phyloP scores from a whole-genome alignment of 2,888 invertebrate genomes.

The Cylloceria caligata region DNA sequence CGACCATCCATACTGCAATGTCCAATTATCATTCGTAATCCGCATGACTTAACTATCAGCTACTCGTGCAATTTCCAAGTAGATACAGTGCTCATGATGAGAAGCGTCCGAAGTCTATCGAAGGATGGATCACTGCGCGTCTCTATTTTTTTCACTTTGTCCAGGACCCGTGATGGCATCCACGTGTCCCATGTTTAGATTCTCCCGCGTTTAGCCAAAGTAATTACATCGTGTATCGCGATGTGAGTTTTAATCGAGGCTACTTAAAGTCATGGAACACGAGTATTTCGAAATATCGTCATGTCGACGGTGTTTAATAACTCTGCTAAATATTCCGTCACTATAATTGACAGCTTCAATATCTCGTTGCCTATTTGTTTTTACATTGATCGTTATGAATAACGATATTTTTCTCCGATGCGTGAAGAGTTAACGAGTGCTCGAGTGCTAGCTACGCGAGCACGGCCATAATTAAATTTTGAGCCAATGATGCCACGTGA shows the following conservation, averaged over 20 bases:
- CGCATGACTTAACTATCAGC: not conserved
- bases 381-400: constrained; percentile 1
- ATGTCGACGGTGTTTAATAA: not conserved
- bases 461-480: constrained; percentile 40
- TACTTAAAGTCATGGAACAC: constrained; percentile 5
- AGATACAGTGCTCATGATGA: constrained; percentile 12
- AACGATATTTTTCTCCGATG: constrained; percentile 16
- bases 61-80: constrained; percentile 22
- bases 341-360: constrained; percentile 10
- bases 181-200: constrained; percentile 41
- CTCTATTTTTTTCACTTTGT: constrained; percentile 26
- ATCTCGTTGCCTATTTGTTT: not conserved
- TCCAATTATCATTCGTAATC: constrained; percentile 1
- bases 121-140: not conserved
- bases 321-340: constrained; percentile 24
- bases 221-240: not conserved
- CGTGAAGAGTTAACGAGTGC: not conserved
- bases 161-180: constrained; percentile 26
- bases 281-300: not conserved
- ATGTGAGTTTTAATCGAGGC: not conserved
- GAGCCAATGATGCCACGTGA: constrained; percentile 31
- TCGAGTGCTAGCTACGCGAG: constrained; percentile 24
- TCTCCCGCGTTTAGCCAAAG: not conserved
- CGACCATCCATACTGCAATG: not conserved
- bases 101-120: constrained; percentile 35